A percentile compares a stretch with the other conserved stretches of the same genome.
Conservation (phyloP, 2,888 invertebrate species). For the Tenthredo distinguenda region DNA sequence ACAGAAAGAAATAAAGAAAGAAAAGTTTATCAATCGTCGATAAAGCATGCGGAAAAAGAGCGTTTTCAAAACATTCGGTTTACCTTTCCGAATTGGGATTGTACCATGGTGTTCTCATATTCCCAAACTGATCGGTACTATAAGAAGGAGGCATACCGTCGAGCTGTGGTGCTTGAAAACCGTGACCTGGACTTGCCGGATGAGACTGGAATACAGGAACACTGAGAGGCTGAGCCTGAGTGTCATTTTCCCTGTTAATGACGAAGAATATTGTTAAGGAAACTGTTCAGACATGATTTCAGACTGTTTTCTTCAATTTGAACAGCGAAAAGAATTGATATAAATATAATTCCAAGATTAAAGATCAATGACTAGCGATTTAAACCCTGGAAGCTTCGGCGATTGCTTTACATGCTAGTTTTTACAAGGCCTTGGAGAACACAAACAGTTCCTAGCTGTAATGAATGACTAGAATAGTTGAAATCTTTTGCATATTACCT, state of each 20-base stretch:
- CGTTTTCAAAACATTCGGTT: not conserved
- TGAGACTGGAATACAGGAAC: constrained; percentile 69
- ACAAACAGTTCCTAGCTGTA: not conserved
- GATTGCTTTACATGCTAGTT: not conserved
- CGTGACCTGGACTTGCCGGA: constrained; percentile 63
- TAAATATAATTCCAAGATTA: not conserved
- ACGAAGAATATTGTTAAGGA: not conserved
- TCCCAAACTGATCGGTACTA: constrained; percentile 79
- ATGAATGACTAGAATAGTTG: not conserved
- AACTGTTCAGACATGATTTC: not conserved
- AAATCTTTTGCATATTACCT: constrained; percentile 63
- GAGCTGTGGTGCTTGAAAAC: constrained; percentile 67
- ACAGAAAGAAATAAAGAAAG: constrained; percentile 34
- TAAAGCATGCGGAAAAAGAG: not conserved
- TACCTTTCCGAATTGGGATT: constrained; percentile 80
- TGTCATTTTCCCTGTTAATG: constrained; percentile 69
- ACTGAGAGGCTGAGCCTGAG: constrained; percentile 63
- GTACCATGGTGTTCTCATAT: constrained; percentile 81
- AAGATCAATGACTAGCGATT: not conserved
- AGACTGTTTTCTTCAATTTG: not conserved
- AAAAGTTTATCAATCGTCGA: not conserved
- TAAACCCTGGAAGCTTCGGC: not conserved
- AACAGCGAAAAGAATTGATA: not conserved
- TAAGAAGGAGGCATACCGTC: constrained; percentile 67
- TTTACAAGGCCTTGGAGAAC: not conserved